Percentiles rank a stretch among this genome's conserved stretches.
phyloP scores from a whole-genome alignment of 2,797 vertebrate species.

The Zonotrichia albicollis region DNA sequence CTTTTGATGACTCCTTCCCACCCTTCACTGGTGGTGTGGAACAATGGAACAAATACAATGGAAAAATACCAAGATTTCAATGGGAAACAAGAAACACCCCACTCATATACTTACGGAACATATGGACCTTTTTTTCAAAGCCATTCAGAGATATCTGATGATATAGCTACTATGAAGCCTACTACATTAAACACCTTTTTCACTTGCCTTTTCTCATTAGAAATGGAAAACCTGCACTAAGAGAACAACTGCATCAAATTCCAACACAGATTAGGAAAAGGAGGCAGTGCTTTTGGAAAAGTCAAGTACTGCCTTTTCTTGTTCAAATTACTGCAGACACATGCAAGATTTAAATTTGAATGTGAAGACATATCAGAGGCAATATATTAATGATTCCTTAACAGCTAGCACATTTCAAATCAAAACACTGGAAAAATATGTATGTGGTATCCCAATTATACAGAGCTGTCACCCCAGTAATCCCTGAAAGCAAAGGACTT shows the following conservation, averaged over 20 bases:
- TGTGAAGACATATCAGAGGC: background rate
- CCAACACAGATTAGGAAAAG: background rate
- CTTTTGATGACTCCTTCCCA: background rate
- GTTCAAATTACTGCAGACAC: background rate
- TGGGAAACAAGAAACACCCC: background rate
- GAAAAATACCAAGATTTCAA: background rate
- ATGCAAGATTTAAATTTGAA: background rate
- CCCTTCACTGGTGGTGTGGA: background rate
- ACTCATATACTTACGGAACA: background rate
- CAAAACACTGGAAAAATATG: background rate
- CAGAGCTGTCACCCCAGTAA: background rate
- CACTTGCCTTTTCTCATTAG: background rate
- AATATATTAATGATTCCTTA: background rate
- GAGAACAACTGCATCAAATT: background rate
- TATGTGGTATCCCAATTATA: background rate
- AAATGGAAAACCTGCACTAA: conserved; percentile 11
- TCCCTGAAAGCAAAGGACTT: background rate
- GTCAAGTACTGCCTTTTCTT: background rate
- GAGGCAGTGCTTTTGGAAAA: background rate
- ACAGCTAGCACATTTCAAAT: background rate
- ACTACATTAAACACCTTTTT: conserved; percentile 18
- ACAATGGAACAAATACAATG: background rate
- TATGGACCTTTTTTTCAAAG: background rate
- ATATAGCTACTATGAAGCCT: background rate
- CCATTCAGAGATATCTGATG: background rate